A percentile compares a stretch with the other conserved stretches of the same genome.
Evolutionary conservation across 1,140 invertebrate species (phyloP).

Genomic region (Papilio helenus): DNA sequence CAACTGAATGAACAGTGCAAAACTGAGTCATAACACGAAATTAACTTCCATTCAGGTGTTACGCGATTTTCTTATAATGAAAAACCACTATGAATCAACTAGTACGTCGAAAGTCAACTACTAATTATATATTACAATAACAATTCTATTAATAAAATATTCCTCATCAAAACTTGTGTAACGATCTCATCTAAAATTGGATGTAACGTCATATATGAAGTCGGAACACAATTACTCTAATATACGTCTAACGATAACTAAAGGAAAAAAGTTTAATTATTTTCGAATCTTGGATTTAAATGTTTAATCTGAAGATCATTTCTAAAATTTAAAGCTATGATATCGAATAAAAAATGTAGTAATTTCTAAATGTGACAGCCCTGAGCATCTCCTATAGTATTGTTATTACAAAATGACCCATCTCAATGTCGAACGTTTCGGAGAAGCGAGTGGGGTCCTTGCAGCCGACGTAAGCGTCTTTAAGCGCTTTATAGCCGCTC

Average conservation of each 20-base stretch:
- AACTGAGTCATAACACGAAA: background rate
- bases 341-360: background rate
- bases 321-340: background rate
- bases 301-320: background rate
- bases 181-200: background rate
- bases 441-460: slow-evolving; percentile 53
- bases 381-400: slow-evolving; percentile 54
- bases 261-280: background rate
- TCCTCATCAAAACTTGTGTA: background rate
- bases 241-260: background rate
- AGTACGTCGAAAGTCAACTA: background rate
- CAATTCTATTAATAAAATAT: background rate
- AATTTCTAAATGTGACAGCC: slow-evolving; percentile 50
- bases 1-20: slow-evolving; percentile 4
- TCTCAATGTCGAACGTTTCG: slow-evolving; percentile 78
- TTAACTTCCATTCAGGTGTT: slow-evolving; percentile 8
- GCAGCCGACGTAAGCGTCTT: slow-evolving; percentile 63
- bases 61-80: background rate
- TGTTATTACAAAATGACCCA: slow-evolving; percentile 79
- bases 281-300: too few species aligned
- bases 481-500: slow-evolving; percentile 70
- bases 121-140: slow-evolving; percentile 1
- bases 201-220: background rate
- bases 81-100: slow-evolving; percentile 24
- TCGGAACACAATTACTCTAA: background rate